Evolutionary conservation across 2,797 vertebrate species (phyloP).

Genomic region (Clarias pachynema): DNA sequence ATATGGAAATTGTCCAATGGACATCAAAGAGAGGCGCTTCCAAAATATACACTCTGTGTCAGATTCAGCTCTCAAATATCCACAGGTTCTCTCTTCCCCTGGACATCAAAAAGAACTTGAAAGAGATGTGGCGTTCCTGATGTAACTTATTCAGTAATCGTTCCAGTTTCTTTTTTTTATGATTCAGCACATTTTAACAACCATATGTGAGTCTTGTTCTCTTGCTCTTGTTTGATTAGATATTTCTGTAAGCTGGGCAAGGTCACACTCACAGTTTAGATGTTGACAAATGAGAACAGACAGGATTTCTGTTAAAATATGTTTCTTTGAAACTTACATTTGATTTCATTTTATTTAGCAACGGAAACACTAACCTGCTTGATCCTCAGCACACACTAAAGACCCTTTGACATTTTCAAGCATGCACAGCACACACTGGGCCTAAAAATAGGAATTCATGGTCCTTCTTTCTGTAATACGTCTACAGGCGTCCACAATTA

Average conservation of each 20-base stretch:
- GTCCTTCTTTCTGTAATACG: conserved; percentile 17
- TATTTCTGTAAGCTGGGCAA: conserved; percentile 17
- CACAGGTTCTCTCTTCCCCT: conserved; percentile 53
- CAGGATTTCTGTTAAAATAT: not conserved
- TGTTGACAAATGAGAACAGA: not conserved
- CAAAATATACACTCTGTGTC: conserved; percentile 57
- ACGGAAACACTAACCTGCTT: not conserved
- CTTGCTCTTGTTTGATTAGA: conserved; percentile 33
- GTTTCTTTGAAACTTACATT: not conserved
- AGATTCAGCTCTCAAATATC: conserved; percentile 54
- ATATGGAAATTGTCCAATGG: conserved; percentile 40
- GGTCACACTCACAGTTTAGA: not conserved
- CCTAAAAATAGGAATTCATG: conserved; percentile 24
- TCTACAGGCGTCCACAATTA: conserved; percentile 29
- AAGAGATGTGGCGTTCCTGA: conserved; percentile 50
- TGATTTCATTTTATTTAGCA: not conserved
- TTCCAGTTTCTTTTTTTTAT: conserved; percentile 38
- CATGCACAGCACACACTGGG: conserved; percentile 6
- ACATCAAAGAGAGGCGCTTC: conserved; percentile 57
- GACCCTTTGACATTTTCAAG: conserved; percentile 25
- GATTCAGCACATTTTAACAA: conserved; percentile 32
- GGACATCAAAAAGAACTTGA: conserved; percentile 59
- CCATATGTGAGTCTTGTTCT: conserved; percentile 31
- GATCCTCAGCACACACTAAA: conserved; percentile 7
- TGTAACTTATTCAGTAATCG: conserved; percentile 51